Conservation (phyloP, 53 echinoderm and acorn worm genomes). For the Pentamera pediparva region DNA sequence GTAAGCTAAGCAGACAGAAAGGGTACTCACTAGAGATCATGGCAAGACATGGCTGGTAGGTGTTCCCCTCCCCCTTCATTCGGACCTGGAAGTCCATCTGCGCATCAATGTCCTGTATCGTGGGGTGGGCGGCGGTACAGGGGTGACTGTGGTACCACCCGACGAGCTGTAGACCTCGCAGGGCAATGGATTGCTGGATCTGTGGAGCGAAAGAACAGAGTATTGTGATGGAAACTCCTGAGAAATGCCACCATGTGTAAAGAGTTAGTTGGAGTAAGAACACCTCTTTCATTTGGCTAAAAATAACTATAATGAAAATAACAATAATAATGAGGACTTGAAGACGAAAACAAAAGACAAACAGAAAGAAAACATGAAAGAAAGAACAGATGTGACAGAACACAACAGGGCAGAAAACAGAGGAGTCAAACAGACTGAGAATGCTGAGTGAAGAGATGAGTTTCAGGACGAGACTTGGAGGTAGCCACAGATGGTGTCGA, state of each 20-base stretch:
- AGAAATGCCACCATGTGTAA: neutral
- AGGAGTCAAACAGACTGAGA: too few relatives aligned
- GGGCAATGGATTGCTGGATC: conserved; percentile 75
- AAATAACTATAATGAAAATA: neutral
- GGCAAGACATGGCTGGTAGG: conserved; percentile 91
- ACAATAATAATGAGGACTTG: neutral
- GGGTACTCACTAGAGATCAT: conserved; percentile 71
- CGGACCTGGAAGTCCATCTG: conserved; percentile 97
- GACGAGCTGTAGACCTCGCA: conserved; percentile 73
- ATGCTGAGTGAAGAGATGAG: too few relatives aligned
- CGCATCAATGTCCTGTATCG: conserved; percentile 75
- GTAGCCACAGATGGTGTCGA: too few relatives aligned
- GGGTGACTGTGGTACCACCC: conserved; percentile 99
- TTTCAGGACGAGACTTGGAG: too few relatives aligned
- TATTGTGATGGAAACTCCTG: neutral
- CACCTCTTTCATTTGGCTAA: too few relatives aligned
- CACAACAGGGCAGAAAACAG: too few relatives aligned
- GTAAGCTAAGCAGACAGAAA: too few relatives aligned
- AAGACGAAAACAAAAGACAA: neutral
- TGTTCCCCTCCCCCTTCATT: conserved; percentile 86
- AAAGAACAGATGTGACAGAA: neutral
- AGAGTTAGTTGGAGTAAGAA: too few relatives aligned
- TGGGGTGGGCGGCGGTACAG: conserved; percentile 71
- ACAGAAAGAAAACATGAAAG: neutral
- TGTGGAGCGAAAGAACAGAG: neutral